Base-by-base conservation (phyloP, 2,888 invertebrate species). In the Dendrolimus houi region DNA sequence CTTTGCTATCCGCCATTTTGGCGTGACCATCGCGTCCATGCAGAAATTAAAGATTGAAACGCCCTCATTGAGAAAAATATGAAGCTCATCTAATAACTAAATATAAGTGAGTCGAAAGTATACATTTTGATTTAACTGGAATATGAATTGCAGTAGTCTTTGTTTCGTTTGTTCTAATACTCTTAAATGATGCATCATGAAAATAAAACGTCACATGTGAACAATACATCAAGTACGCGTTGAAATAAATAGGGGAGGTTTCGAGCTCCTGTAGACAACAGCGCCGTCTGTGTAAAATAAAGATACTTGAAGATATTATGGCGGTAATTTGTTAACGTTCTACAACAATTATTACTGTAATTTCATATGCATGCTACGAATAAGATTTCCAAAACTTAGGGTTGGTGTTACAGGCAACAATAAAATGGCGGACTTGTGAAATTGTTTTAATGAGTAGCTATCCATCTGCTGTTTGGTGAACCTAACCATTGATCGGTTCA, bases 51-150 rank as follows among this genome's bases (percentile, higher is more conserved):
- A 84, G 84, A 87, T 81, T 71, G 74, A 71, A 83, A 86, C 87
- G 87, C 87, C 86, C 84, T 86, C 86, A 73, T 80, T 81, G 83
- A 76, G 79, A 78, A 78, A 82, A 77, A 72, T 75, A 70, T 72
- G 81, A 83, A 83, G 78, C 76, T 81, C 63, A 40, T 47, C 47
- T 47, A 9, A 47, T 29, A 47, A 47, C 12, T 47, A 47, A 47
- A 12, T 47, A 9, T 10, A 47, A 47, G 47, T 47, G 47, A 47
- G 47, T 47, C 10, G 9, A 29, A 29, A 29, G 29, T 29, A 29
- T 29, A 29, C 29, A 29, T 29, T 29, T 29, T 29, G 29, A 29
- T 29, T 29, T 29, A 29, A 29, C 29, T 29, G 29, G 29, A 29
- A 29, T 29, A 29, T 29, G 3, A 29, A 29, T 29, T 29, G 29